These are phyloP conservation scores for Phrynocephalus versicolor DNA, from an alignment of 2,113 vertebrate genomes.

Conservation along the genomic window DNA sequence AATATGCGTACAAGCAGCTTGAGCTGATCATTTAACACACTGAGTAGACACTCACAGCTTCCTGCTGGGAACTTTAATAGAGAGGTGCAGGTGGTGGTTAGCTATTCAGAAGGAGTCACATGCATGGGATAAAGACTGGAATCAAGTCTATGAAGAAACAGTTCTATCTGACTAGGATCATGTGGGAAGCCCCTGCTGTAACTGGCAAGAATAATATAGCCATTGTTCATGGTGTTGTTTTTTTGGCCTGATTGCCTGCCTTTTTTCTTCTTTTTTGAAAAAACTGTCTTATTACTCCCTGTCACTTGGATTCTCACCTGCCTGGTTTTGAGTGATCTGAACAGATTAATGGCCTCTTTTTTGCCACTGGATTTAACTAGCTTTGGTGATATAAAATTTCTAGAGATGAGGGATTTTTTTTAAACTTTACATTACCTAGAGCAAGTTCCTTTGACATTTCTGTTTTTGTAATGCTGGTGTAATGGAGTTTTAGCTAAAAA, in stretches of 20 bases:
- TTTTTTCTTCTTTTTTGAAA: not conserved
- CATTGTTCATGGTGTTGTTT: not conserved
- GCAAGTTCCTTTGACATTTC: too few relatives aligned
- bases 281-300: not conserved
- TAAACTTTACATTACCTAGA: too few relatives aligned
- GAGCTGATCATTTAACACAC: not conserved
- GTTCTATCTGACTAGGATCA: not conserved
- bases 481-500: too few relatives aligned
- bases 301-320: not conserved
- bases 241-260: not conserved
- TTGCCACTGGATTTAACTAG: not conserved
- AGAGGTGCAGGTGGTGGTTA: not conserved
- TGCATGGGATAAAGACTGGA: not conserved
- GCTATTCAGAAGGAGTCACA: not conserved
- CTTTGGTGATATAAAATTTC: not conserved
- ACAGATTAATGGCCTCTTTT: not conserved
- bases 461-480: too few relatives aligned
- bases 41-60: not conserved
- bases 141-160: not conserved
- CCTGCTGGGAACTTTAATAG: not conserved
- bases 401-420: too few relatives aligned
- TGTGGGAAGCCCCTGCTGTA: not conserved
- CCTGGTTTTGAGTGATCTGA: not conserved
- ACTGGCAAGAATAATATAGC: not conserved
- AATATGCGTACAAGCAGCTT: not conserved